Evolutionary conservation across 2,797 vertebrate genomes (phyloP).

Genomic region (Tragelaphus oryx): DNA sequence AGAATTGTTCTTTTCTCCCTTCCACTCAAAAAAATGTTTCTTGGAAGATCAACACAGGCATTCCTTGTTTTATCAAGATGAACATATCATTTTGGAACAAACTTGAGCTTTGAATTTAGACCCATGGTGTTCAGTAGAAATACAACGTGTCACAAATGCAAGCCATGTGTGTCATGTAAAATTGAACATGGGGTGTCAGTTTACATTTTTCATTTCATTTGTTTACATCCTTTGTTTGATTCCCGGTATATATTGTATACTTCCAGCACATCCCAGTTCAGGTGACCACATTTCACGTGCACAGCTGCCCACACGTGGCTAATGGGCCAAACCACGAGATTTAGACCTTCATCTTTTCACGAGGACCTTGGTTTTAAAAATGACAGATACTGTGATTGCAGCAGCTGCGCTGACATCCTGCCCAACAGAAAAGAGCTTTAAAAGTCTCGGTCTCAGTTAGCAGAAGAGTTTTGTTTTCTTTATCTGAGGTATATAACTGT

Average conservation of each 20-base stretch:
- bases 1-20: not conserved
- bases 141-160: not conserved
- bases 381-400: not conserved
- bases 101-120: not conserved
- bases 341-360: not conserved
- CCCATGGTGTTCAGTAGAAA: not conserved
- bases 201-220: not conserved
- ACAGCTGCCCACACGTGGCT: not conserved
- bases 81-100: too few relatives aligned
- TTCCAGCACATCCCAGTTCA: not conserved
- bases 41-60: not conserved
- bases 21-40: not conserved
- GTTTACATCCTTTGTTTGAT: not conserved
- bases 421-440: not conserved
- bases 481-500: not conserved
- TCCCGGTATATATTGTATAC: fast-evolving
- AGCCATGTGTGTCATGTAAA: not conserved
- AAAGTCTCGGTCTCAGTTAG: not conserved
- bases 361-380: not conserved
- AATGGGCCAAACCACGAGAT: not conserved
- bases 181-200: not conserved
- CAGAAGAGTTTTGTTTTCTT: not conserved
- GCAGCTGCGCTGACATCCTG: not conserved
- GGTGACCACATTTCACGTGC: not conserved
- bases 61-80: not conserved